Base-by-base conservation (phyloP, 2,797 vertebrate genomes). In the Leptatherina wallacei region DNA sequence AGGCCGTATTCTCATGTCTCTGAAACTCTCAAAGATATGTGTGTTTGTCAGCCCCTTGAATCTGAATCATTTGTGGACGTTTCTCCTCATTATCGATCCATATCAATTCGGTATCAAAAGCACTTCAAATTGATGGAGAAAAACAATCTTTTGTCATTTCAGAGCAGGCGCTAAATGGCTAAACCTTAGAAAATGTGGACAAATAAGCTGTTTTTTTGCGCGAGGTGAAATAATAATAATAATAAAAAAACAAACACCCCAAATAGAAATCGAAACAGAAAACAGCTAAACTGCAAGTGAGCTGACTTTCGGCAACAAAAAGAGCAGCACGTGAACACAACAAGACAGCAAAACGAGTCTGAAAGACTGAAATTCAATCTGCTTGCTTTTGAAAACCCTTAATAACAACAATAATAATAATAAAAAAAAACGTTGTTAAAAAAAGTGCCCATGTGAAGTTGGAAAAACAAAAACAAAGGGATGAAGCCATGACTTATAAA, bases 381-480 rank as follows among this genome's bases (percentile, higher is more conserved):
- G 85, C 87, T 83, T 73, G 78, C 85, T 88, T 75, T 73, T 87
- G 7, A 12, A 40, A 60, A 47, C 2, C 44, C 18, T 38, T 13
- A 38, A 38, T 47, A 69, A 29, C 2, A 14, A 10, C 6, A 49
- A n/a, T 2, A 24, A n/a, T 24, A 70, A 93, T 91, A 91, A 86
- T 72, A 88, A 83, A 71, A 89, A 57, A 24, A 91, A 86, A 94
- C 42, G 20, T 47, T 49, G 5, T 8, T n/a, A 10, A 94, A 89
- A 93, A 91, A 95, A 94, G 93, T 95, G 94, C 94, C 93, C 91
- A 87, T 94, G 93, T 95, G 92, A 81, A 74, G 69, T 29, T 30
- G 6, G 71, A 81, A 65, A 32, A 47, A 70, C 20, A 52, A 60
- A 65, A 65, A 56, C 65, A 67, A 51, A 57, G 61, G 81, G 85